A percentile compares a stretch with the other conserved stretches of the same genome.
These are phyloP conservation scores for Seira ritae DNA, from an alignment of 2,888 invertebrate genomes.

Conservation along the genomic window DNA sequence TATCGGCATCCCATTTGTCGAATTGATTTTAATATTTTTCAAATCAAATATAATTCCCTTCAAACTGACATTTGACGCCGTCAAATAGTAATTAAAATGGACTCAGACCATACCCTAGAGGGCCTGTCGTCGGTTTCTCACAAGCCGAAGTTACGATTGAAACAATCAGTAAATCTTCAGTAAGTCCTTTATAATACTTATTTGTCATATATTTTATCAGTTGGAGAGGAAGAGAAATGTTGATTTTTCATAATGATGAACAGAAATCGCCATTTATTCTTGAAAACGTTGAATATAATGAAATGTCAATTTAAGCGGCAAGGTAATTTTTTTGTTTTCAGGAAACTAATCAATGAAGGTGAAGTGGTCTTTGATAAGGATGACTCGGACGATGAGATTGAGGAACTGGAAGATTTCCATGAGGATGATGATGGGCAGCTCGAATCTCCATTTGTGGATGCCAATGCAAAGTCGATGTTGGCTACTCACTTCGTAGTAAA, in stretches of 20 bases:
- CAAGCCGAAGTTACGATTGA: constrained; percentile 37
- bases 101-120: neutral
- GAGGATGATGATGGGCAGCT: neutral
- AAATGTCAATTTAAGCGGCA: too few relatives aligned
- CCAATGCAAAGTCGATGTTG: too few relatives aligned
- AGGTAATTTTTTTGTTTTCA: neutral
- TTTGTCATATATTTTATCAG: too few relatives aligned
- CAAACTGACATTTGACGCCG: too few relatives aligned
- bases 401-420: neutral
- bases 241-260: neutral
- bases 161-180: constrained; percentile 30
- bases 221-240: neutral
- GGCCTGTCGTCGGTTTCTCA: constrained; percentile 21
- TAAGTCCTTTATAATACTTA: constrained; percentile 28
- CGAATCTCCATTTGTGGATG: too few relatives aligned
- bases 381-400: neutral
- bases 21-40: too few relatives aligned
- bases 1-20: too few relatives aligned
- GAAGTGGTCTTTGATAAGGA: neutral
- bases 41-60: too few relatives aligned
- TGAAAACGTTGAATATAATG: too few relatives aligned
- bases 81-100: too few relatives aligned
- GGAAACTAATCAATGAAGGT: neutral
- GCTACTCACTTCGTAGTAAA: neutral
- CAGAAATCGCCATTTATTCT: too few relatives aligned